Evolutionary conservation across 2,888 invertebrate genomes (phyloP), one percentile per base, ranked within the genome.

Genomic region (Apodemia hepburni): DNA sequence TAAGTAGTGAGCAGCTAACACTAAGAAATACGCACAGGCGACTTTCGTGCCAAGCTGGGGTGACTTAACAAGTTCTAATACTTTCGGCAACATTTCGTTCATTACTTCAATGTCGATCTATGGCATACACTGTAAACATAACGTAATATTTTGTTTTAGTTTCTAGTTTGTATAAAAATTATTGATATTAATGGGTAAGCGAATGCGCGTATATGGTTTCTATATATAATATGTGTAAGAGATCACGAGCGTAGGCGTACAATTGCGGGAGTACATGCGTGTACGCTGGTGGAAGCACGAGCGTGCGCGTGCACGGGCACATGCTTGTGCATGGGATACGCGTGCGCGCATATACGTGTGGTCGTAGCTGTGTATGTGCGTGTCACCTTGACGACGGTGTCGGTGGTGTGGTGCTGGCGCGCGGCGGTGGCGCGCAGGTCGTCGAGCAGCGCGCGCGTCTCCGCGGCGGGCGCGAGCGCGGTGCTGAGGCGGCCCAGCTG

Each of bases 1-100:
- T 61, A 94, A 70, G 17, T 93, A 93, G 69, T 90, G 87, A 11
- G 93, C 92, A 35, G 96, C 92, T 66, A 96, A 87, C 54, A 95
- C 94, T 61, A 97, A 92, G 76, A 97, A 96, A 81, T 97, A 96
- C 0, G 96, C 95, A 74, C 95, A 95, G 0, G 96, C 96, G 22
- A 96, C 95, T 82, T 97, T 96, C 0, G 97, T 97, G 33, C 97
- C 97, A 58, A 98, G 93, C 70, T 96, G 97, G 0, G 97, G 94
- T 3, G 96, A 95, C 74, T 95, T 96, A 75, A 97, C 94, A 62
- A 98, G 88, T 68, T 98, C 98, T n/a, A 95, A 81, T 3, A 97
- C 90, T 73, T 95, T 94, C 0, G 97, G 97, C 11, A 97, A 93
- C 83, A 97, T 93, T 72, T 96, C 95, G 70, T 95, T 95, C 76